Evolutionary conservation across 2,113 vertebrate species (phyloP).

Genomic region (Albula goreensis): DNA sequence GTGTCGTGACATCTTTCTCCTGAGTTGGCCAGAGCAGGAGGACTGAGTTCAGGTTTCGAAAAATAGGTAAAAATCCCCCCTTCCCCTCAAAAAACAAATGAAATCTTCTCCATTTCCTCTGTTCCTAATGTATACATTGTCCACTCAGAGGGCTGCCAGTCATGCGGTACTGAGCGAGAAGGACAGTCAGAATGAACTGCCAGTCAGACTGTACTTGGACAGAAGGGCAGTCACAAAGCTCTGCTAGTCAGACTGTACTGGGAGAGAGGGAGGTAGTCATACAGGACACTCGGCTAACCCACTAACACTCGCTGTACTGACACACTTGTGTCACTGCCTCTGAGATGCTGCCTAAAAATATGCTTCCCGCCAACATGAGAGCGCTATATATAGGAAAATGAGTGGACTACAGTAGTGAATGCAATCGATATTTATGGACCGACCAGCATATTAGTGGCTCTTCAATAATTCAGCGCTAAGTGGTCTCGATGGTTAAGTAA

Average conservation of each 20-base stretch:
- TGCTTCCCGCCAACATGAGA: not conserved
- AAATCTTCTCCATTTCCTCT: too few species aligned
- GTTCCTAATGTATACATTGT: too few species aligned
- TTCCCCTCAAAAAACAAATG: too few species aligned
- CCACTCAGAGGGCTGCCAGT: too few species aligned
- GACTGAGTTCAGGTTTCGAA: too few species aligned
- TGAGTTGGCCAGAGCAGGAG: too few species aligned
- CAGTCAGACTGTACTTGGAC: too few species aligned
- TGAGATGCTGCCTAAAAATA: not conserved
- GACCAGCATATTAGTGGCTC: not conserved
- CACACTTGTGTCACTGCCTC: not conserved
- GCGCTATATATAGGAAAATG: slow-evolving; percentile 1
- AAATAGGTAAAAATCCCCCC: too few species aligned
- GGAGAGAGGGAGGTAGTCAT: not conserved
- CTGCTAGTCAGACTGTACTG: not conserved
- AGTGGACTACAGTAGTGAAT: not conserved
- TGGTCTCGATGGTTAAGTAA: not conserved
- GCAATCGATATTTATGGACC: slow-evolving; percentile 5
- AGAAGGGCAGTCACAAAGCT: too few species aligned
- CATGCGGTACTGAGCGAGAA: too few species aligned
- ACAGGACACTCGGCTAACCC: not conserved
- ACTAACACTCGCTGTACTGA: not conserved
- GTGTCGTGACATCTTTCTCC: too few species aligned
- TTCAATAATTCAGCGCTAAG: not conserved
- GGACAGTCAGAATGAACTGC: too few species aligned